Evolutionary conservation across 2,888 invertebrate species (phyloP), one percentile per base, ranked within the genome.

Genomic region (Drosophila imparisetae): DNA sequence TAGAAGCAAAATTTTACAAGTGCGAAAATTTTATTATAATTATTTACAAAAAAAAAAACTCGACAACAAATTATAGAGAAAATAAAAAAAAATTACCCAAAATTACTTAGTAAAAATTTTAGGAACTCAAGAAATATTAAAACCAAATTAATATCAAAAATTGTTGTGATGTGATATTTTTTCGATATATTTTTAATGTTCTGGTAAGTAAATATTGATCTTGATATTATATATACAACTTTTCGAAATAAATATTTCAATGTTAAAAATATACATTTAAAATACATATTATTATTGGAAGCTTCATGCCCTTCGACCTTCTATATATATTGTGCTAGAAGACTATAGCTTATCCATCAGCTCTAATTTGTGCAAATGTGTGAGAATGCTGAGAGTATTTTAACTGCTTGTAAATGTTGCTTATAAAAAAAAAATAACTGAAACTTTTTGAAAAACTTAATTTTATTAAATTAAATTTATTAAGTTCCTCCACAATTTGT

Each of bases 121-220:
- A 86, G 72, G 80, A 71, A 79, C 69, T 48, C 58, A 68, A 52
- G 48, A 79, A 75, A 61, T 70, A 57, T 68, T 66, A 72, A 81
- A 80, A 76, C 61, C 69, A 72, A 83, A 82, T 72, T 73, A 74
- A 78, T 80, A 85, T 83, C 85, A 84, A 79, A 75, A 86, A 81
- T 75, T 78, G 69, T 85, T 83, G 81, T 88, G 89, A 91, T 91
- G 86, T 84, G 85, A 89, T 91, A 90, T 89, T 87, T 90, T 91
- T 88, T 88, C 73, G 82, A 91, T 79, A 80, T 80, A 83, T 77
- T 88, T 88, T 88, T 68, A 67, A 84, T 82, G 82, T 78, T 67
- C 81, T 67, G 90, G 91, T 91, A 75, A 91, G 90, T 91, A 49
- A 15, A 48, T 30, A 4, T 4, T 29, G 8, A 24, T 15, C 24